Conservation (phyloP, 2,888 invertebrate genomes). For the Caenorhabditis drosophilae region DNA sequence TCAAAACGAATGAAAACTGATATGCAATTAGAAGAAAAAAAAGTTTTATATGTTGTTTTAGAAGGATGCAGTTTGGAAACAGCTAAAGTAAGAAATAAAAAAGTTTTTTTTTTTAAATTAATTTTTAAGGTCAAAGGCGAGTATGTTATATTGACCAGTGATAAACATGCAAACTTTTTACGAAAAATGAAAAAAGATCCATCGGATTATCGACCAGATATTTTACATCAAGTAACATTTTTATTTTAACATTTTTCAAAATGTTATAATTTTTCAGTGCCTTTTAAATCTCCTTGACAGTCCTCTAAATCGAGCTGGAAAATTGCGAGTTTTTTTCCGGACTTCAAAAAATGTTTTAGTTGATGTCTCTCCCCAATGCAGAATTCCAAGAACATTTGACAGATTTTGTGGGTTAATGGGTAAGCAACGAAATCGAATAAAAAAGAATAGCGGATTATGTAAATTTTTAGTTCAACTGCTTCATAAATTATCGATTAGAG, state of each 20-base stretch:
- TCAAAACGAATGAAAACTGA: slow-evolving; percentile 60
- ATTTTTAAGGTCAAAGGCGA: slow-evolving; percentile 57
- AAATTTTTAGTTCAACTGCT: slow-evolving; percentile 83
- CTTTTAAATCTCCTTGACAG: slow-evolving; percentile 96
- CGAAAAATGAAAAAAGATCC: slow-evolving; percentile 86
- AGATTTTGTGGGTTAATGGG: slow-evolving; percentile 95
- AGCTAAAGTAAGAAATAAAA: slow-evolving; percentile 83
- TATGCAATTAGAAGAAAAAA: slow-evolving; percentile 46
- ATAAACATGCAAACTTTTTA: slow-evolving; percentile 60
- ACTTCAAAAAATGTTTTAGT: slow-evolving; percentile 72
- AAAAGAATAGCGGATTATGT: slow-evolving; percentile 1
- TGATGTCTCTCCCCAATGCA: slow-evolving; percentile 80
- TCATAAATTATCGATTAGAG: slow-evolving; percentile 89
- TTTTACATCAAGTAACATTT: slow-evolving; percentile 81
- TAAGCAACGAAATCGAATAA: slow-evolving; percentile 71
- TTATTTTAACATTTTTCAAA: background rate
- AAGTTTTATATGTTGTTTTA: slow-evolving; percentile 82
- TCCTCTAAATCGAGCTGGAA: slow-evolving; percentile 90
- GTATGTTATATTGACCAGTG: slow-evolving; percentile 62
- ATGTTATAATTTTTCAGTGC: slow-evolving; percentile 73
- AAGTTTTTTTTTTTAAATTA: slow-evolving; percentile 3
- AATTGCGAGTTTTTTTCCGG: slow-evolving; percentile 82
- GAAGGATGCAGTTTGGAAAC: slow-evolving; percentile 94
- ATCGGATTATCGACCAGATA: slow-evolving; percentile 90
- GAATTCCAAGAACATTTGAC: slow-evolving; percentile 94